A percentile compares a stretch with the other conserved stretches of the same genome.
Evolutionary conservation across 1,140 invertebrate genomes (phyloP).

Genomic region (Bombus haemorrhoidalis): DNA sequence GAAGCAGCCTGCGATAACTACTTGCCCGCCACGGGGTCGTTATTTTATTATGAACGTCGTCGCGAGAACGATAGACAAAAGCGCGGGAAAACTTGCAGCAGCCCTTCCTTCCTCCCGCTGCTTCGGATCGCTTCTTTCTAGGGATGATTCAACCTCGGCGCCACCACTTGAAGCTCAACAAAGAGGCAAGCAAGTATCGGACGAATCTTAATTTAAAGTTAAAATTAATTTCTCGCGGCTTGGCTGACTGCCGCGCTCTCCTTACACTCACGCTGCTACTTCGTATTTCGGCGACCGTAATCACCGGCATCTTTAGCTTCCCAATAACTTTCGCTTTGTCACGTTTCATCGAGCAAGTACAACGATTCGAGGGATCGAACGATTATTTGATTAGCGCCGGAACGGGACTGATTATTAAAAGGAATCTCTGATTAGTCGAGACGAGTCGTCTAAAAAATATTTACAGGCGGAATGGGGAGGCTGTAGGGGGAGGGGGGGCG

Average conservation of each 20-base stretch:
- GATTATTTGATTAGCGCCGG: not conserved
- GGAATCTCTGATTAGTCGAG: slow-evolving; percentile 58
- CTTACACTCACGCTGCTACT: slow-evolving; percentile 52
- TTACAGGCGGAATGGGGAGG: slow-evolving; percentile 44
- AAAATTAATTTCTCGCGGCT: slow-evolving; percentile 78
- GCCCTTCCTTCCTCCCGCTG: slow-evolving; percentile 31
- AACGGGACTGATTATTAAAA: slow-evolving; percentile 66
- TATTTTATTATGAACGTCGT: slow-evolving; percentile 62
- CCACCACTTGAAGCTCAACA: slow-evolving; percentile 71
- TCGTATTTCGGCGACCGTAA: not conserved
- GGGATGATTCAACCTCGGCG: slow-evolving; percentile 57
- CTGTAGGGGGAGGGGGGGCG: not conserved
- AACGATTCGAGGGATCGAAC: not conserved
- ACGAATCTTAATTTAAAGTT: slow-evolving; percentile 80
- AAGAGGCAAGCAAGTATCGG: slow-evolving; percentile 77
- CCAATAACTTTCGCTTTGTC: not conserved
- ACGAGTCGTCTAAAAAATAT: slow-evolving; percentile 58
- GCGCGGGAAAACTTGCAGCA: slow-evolving; percentile 70
- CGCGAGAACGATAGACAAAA: slow-evolving; percentile 74
- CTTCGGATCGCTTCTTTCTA: slow-evolving; percentile 37
- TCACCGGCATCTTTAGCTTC: not conserved
- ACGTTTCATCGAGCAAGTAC: not conserved
- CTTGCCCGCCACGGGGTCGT: slow-evolving; percentile 37
- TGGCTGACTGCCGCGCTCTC: slow-evolving; percentile 11
- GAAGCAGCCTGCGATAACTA: slow-evolving; percentile 37